Conservation (phyloP, 2,888 invertebrate genomes). For the Palloptera scutellata region DNA sequence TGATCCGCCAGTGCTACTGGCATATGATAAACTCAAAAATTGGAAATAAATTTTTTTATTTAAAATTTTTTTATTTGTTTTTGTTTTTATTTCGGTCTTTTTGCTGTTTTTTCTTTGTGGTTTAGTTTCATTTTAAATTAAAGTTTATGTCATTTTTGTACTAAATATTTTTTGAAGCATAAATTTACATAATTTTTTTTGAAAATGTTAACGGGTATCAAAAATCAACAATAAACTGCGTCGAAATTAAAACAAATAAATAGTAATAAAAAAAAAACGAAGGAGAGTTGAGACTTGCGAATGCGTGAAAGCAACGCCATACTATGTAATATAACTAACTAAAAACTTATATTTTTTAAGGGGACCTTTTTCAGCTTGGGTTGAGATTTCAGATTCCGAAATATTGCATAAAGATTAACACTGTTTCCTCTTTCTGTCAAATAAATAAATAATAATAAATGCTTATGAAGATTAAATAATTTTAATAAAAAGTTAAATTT, state of each 20-base stretch:
- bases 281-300: neutral
- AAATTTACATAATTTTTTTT: constrained; percentile 8
- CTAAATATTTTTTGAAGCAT: constrained; percentile 4
- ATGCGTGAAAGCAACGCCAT: constrained; percentile 1
- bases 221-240: neutral
- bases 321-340: too few species aligned
- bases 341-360: too few species aligned
- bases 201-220: neutral
- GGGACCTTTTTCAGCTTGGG: too few species aligned
- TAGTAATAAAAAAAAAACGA: too few species aligned
- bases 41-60: too few species aligned
- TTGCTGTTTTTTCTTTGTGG: neutral
- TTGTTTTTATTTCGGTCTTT: neutral
- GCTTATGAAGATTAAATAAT: too few species aligned
- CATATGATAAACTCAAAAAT: too few species aligned
- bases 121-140: neutral
- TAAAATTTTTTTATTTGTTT: constrained; percentile 16
- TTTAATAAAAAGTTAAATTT: too few species aligned
- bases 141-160: constrained; percentile 2
- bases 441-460: too few species aligned
- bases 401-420: neutral
- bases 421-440: too few species aligned
- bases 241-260: too few species aligned
- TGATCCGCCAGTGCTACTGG: too few species aligned
- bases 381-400: neutral